A percentile compares a stretch with the other conserved stretches of the same genome.
Conservation (phyloP, 2,888 invertebrate genomes). For the Meloe dianella region DNA sequence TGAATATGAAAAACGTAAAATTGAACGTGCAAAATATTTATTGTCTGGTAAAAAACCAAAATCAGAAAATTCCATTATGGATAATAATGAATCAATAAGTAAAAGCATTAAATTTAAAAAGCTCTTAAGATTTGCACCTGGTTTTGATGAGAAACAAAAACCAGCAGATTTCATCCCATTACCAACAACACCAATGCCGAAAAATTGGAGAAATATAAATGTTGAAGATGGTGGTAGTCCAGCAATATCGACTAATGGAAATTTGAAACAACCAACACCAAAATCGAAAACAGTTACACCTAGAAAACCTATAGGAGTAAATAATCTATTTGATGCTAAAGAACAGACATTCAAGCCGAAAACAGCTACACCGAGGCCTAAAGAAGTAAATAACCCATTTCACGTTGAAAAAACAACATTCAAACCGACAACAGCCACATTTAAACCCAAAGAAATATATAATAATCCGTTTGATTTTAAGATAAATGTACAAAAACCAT, state of each 20-base stretch:
- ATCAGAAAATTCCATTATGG: neutral
- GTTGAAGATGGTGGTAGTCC: constrained; percentile 1
- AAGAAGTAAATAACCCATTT: too few relatives aligned
- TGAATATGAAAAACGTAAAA: constrained; percentile 65
- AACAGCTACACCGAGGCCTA: neutral
- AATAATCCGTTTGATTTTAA: too few relatives aligned
- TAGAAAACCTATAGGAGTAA: neutral
- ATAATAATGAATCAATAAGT: neutral
- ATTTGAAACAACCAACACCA: constrained; percentile 5
- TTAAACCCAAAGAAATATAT: too few relatives aligned
- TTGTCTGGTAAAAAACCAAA: constrained; percentile 47
- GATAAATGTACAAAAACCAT: too few relatives aligned
- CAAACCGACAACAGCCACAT: too few relatives aligned
- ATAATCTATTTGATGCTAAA: too few relatives aligned
- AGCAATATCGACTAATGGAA: neutral
- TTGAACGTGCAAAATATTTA: constrained; percentile 60
- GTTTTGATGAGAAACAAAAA: constrained; percentile 6
- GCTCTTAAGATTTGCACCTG: neutral
- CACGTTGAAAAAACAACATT: constrained; percentile 1
- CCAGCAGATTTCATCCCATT: constrained; percentile 16
- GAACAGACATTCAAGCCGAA: too few relatives aligned
- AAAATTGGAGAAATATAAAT: neutral
- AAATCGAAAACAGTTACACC: too few relatives aligned
- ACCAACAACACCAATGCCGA: constrained; percentile 25
- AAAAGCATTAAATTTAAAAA: constrained; percentile 4